Percentiles rank a stretch among this genome's conserved stretches.
Evolutionary conservation across 2,888 invertebrate genomes (phyloP).

Genomic region (Hyalella azteca): DNA sequence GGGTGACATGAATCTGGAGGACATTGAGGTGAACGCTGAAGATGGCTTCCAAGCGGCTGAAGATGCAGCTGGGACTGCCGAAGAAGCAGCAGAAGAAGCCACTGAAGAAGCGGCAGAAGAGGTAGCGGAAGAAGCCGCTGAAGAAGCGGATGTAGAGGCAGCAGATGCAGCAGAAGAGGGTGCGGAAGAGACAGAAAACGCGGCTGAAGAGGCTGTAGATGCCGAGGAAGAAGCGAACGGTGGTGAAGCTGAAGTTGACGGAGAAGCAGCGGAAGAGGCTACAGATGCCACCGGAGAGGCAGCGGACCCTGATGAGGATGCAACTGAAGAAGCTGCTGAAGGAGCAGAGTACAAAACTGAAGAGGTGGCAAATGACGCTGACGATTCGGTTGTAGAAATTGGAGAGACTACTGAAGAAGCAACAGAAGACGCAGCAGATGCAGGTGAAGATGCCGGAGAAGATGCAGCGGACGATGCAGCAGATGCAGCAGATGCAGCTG

Average conservation of each 20-base stretch:
- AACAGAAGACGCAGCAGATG: background rate
- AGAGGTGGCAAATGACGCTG: conserved; percentile 12
- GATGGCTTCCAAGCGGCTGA: conserved; percentile 14
- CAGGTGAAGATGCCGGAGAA: conserved; percentile 11
- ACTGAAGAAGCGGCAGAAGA: background rate
- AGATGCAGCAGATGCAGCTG: conserved; percentile 10
- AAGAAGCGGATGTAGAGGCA: background rate
- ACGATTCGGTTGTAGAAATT: background rate
- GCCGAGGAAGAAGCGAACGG: background rate
- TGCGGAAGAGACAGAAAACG: background rate
- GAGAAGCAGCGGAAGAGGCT: conserved; percentile 15
- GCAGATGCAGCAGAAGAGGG: background rate
- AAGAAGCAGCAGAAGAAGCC: background rate
- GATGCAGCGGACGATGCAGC: background rate
- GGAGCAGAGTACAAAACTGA: conserved; percentile 8
- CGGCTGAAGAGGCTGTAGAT: conserved; percentile 4
- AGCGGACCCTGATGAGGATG: background rate
- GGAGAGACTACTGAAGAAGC: background rate
- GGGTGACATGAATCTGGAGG: background rate
- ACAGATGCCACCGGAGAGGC: background rate
- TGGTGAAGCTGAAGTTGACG: background rate
- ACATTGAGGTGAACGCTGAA: background rate
- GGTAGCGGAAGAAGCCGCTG: background rate
- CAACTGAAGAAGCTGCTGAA: background rate
- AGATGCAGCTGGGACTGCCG: background rate